A percentile compares a stretch with the other conserved stretches of the same genome.
Conservation (phyloP, 1,140 invertebrate species). For the Nilaparvata lugens region DNA sequence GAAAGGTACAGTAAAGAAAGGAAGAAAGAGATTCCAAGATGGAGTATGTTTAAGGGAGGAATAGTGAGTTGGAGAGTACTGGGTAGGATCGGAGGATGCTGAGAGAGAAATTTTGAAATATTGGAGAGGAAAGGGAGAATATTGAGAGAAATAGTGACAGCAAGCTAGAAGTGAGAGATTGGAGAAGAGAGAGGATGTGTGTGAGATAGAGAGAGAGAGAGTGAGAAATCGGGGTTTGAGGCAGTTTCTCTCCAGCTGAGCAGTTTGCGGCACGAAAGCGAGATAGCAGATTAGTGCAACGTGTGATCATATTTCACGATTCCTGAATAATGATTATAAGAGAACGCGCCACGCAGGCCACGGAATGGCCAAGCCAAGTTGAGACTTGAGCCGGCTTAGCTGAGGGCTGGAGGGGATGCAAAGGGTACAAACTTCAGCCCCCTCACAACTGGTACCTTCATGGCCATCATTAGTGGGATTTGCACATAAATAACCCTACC, state of each 20-base stretch:
- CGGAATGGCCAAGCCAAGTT: too few relatives aligned
- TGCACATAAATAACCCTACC: not conserved
- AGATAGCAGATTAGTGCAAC: slow-evolving; percentile 2
- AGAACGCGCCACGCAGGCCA: not conserved
- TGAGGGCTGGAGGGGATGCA: not conserved
- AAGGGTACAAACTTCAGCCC: not conserved
- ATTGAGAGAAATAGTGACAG: not conserved
- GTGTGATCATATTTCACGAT: slow-evolving; percentile 6
- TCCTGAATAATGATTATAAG: slow-evolving; percentile 6
- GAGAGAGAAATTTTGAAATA: not conserved
- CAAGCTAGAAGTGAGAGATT: not conserved
- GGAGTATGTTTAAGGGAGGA: too few relatives aligned
- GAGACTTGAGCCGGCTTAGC: slow-evolving; percentile 1
- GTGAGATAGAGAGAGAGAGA: not conserved
- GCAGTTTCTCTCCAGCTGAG: not conserved
- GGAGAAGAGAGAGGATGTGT: not conserved
- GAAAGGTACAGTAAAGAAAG: too few relatives aligned
- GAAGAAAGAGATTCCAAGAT: too few relatives aligned
- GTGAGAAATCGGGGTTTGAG: not conserved
- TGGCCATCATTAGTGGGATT: not conserved
- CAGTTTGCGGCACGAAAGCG: not conserved
- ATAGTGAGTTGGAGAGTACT: not conserved
- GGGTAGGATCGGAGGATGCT: not conserved
- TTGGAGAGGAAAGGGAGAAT: not conserved
- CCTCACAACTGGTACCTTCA: too few relatives aligned